Base-by-base conservation (phyloP, 2,888 invertebrate species). In the Noctua janthe region DNA sequence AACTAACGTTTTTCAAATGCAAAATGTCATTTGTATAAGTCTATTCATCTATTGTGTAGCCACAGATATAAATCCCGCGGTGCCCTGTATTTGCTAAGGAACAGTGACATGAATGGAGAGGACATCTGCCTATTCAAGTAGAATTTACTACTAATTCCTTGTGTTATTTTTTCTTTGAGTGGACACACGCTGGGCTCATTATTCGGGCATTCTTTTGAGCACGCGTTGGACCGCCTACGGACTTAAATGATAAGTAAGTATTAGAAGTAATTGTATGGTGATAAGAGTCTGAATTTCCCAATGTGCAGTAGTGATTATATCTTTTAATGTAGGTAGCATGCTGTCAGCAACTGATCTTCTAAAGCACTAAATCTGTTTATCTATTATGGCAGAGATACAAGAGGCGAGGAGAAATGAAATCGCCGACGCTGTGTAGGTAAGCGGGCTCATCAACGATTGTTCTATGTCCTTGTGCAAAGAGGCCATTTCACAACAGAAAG, bases 81-180 rank as follows among this genome's bases (percentile, higher is more conserved):
- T 62, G 80, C 83, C 83, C 80, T 85, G 82, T 79, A 86, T 89
- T 88, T 88, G 79, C 76, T 80, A 81, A 76, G 79, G 83, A 81
- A 86, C 73, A 85, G 79, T 73, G 88, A 87, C 87, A 76, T 88
- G 80, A 85, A 88, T 87, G 74, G 75, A 86, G 73, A 76, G 71
- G 79, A 72, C 89, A 89, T 89, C 89, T 89, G 89, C 73, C 84
- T 64, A 89, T 87, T 88, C 80, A 87, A 80, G 75, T 51, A 82
- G 78, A 89, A 81, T 87, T 84, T 84, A 90, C 83, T 87, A 90
- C 89, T 89, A 90, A 90, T 90, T 87, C 81, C 78, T 84, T 83
- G 80, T 84, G 81, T 84, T 74, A 71, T 78, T 83, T 81, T 88
- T 88, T 86, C 74, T 79, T 87, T 67, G 86, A 91, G 90, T 90